Percentiles rank a stretch among this genome's conserved stretches.
These are phyloP conservation scores for Mionectes olivaceus DNA, from an alignment of 2,797 vertebrate genomes.

Conservation along the genomic window DNA sequence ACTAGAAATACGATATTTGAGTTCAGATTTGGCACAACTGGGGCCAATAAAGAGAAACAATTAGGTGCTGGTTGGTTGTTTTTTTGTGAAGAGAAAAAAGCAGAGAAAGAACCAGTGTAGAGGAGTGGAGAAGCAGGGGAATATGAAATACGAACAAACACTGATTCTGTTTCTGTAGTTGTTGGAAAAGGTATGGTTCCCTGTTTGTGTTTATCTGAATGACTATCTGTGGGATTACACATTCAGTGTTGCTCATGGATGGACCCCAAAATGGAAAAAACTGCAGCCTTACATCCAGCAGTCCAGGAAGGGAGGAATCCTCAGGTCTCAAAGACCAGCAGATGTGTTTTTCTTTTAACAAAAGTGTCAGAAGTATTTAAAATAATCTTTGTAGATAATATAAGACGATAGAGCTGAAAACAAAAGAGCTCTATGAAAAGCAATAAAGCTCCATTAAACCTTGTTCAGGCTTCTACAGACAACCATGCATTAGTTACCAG, in stretches of 20 bases:
- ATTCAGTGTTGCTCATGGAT: background rate
- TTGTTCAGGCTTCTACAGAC: conserved; percentile 58
- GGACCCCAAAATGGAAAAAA: background rate
- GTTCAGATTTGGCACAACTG: background rate
- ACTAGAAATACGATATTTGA: background rate
- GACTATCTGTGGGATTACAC: background rate
- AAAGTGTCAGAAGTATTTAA: conserved; percentile 31
- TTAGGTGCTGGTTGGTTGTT: background rate
- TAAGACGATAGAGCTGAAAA: background rate
- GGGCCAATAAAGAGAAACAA: background rate
- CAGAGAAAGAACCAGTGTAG: background rate
- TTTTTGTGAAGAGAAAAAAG: background rate
- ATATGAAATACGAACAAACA: background rate
- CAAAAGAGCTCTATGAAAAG: background rate
- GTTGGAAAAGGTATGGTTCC: background rate
- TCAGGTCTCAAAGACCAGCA: background rate
- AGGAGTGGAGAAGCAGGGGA: background rate
- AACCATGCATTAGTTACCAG: conserved; percentile 56
- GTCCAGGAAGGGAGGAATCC: background rate
- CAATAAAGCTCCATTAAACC: conserved; percentile 69
- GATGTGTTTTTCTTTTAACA: background rate
- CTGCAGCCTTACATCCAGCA: background rate
- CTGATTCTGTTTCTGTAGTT: background rate
- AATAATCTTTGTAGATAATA: conserved; percentile 10
- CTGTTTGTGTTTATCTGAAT: background rate